Conservation (phyloP, 2,888 invertebrate genomes). For the Cabera pusaria region DNA sequence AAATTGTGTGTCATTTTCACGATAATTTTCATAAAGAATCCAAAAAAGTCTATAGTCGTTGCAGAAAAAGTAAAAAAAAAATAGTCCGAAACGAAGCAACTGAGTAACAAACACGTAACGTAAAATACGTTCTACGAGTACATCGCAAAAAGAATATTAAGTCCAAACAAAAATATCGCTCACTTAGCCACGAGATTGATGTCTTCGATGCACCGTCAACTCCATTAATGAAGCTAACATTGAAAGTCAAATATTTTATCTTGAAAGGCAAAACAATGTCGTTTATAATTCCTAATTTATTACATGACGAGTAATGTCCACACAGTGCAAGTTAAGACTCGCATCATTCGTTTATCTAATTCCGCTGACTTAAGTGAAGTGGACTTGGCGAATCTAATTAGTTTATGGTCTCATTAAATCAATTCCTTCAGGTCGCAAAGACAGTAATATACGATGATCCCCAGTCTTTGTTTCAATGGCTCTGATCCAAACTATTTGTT, state of each 20-base stretch:
- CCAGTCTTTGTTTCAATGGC: constrained; percentile 71
- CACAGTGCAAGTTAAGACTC: constrained; percentile 48
- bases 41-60: too few species aligned
- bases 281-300: constrained; percentile 66
- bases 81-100: background rate
- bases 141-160: constrained; percentile 9
- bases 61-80: too few species aligned
- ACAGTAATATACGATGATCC: constrained; percentile 68
- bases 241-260: constrained; percentile 51
- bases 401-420: constrained; percentile 77
- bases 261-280: constrained; percentile 53
- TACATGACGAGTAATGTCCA: constrained; percentile 48
- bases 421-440: constrained; percentile 53
- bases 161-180: constrained; percentile 13
- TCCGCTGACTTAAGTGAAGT: constrained; percentile 59
- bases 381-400: constrained; percentile 73
- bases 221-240: constrained; percentile 40
- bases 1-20: too few species aligned
- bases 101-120: constrained; percentile 1
- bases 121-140: background rate
- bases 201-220: constrained; percentile 29
- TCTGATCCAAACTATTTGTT: constrained; percentile 75
- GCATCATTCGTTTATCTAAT: constrained; percentile 54
- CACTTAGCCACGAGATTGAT: constrained; percentile 16
- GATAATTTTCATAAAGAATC: too few species aligned